Conservation (phyloP, 2,888 invertebrate species). For the Epinotia brunnichana region DNA sequence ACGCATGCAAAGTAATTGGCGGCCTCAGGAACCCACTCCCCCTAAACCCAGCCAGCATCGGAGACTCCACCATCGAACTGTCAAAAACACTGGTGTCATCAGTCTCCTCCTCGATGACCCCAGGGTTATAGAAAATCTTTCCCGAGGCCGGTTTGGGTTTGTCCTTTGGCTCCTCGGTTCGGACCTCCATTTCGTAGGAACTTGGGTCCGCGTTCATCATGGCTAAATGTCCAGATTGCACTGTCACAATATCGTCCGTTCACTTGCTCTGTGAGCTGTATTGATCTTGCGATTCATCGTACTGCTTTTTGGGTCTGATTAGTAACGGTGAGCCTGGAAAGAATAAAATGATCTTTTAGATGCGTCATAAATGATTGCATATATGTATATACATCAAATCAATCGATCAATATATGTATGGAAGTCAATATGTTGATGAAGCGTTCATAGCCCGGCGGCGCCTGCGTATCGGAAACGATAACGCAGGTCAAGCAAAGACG, state of each 20-base stretch:
- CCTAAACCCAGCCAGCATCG: conserved; percentile 67
- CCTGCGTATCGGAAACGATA: too few relatives aligned
- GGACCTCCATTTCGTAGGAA: conserved; percentile 72
- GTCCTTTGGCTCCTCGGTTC: conserved; percentile 62
- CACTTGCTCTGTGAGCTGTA: conserved; percentile 12
- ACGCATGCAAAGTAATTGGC: conserved; percentile 64
- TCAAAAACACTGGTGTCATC: conserved; percentile 80
- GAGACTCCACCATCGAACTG: conserved; percentile 73
- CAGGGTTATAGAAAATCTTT: conserved; percentile 80
- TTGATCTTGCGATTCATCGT: conserved; percentile 32
- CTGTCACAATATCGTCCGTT: conserved; percentile 32
- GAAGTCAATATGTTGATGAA: too few relatives aligned
- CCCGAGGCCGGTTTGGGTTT: conserved; percentile 64
- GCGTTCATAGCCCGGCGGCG: too few relatives aligned
- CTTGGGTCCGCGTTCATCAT: conserved; percentile 66
- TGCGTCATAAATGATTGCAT: not conserved
- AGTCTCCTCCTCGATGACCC: conserved; percentile 75
- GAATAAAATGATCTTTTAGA: not conserved
- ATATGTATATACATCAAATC: too few relatives aligned
- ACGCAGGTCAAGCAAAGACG: too few relatives aligned
- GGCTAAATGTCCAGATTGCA: conserved; percentile 19
- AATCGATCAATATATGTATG: too few relatives aligned
- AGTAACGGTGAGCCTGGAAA: conserved; percentile 26
- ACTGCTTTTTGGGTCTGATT: conserved; percentile 2
- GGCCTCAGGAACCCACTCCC: conserved; percentile 66